Evolutionary conservation across 64 coral and sea anemone genomes (phyloP).

Genomic region (Pachyseris speciosa): DNA sequence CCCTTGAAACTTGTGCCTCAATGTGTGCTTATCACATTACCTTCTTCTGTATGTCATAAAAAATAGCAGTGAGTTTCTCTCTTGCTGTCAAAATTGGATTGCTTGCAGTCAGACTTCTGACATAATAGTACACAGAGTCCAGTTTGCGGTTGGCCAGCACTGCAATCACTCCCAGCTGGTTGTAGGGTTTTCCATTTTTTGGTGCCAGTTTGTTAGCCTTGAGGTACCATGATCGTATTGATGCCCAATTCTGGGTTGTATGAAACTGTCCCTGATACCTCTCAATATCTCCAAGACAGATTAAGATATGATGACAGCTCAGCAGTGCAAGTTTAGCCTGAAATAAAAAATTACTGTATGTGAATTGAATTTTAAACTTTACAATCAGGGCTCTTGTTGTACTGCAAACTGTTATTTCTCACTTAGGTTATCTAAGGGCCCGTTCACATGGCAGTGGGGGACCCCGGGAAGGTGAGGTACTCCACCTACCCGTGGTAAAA

Average conservation of each 20-base stretch:
- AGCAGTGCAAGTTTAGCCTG: constrained; percentile 94
- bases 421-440: no score
- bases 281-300: constrained; percentile 97
- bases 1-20: no score
- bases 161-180: constrained; percentile 95
- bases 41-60: constrained; percentile 95
- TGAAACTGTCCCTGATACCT: constrained; percentile 83
- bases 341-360: not conserved
- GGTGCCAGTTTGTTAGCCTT: constrained; percentile 95
- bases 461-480: no score
- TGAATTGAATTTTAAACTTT: not conserved
- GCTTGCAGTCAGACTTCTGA: constrained; percentile 85
- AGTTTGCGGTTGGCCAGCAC: constrained; percentile 95
- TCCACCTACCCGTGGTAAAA: no score
- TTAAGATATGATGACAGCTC: constrained; percentile 84
- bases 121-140: constrained; percentile 93
- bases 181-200: constrained; percentile 98
- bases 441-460: no score
- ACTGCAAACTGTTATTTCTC: no score
- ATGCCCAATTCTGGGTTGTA: constrained; percentile 75
- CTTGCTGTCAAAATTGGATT: constrained; percentile 93
- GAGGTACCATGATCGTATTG: constrained; percentile 77
- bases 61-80: constrained; percentile 89
- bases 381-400: not conserved
- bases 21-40: constrained; percentile 9